Evolutionary conservation across 1,140 invertebrate species (phyloP), one percentile per base, ranked within the genome.

Genomic region (Drosophila kikkawai): DNA sequence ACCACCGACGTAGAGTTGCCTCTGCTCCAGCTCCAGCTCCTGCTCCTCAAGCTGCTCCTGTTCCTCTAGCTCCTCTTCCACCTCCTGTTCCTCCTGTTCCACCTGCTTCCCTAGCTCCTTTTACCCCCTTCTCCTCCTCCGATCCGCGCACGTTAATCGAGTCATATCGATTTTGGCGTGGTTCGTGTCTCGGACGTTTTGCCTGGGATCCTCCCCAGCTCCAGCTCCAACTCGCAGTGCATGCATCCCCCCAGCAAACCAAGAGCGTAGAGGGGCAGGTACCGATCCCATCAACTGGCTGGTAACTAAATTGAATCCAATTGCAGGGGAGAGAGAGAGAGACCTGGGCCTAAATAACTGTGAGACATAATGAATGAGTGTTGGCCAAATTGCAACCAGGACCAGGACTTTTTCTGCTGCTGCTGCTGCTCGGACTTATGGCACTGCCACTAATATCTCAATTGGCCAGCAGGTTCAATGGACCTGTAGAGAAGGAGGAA

Each of bases 301-400:
- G 61, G 75, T 82, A 88, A 85, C 86, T 80, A 90, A 90, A 90
- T 90, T 90, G 86, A 90, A 90, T 90, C 79, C 85, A 90, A 90
- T 90, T 90, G 85, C 75, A 74, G 58, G 51, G 42, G 19, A 22
- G 51, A 37, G 53, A 36, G 32, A 19, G 22, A 22, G 22, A 22
- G 22, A 22, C 13, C 7, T 12, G 17, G 41, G 42, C 26, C 68
- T 12, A 48, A 60, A 76, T 65, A 71, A 57, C 39, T 70, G 85
- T 82, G 91, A 70, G 60, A 91, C 87, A 84, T 83, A 90, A 91
- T 93, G 91, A 92, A 93, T 92, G 77, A 79, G 82, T 93, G 93
- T 93, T 92, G 75, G 61, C 80, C 70, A 86, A 83, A 85, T 86
- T 86, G 86, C 93, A 87, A 86, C 91, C 90, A 78, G 91, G 92